Percentiles rank a stretch among this genome's conserved stretches.
Conservation (phyloP, 2,113 vertebrate species). For the Ceuthmochares aereus region DNA sequence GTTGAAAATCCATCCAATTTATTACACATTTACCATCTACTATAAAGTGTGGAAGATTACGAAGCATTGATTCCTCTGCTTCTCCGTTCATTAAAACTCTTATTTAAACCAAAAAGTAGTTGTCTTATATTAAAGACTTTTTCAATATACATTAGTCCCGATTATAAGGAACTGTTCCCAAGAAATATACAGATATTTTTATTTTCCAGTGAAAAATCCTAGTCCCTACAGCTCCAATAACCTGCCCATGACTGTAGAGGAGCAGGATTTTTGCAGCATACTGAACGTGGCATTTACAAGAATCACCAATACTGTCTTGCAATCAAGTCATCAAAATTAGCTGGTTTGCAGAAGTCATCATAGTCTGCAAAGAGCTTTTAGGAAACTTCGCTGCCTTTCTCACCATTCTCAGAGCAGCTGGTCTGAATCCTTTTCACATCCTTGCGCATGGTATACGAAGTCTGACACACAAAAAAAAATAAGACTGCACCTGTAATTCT, state of each 20-base stretch:
- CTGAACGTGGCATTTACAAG: not conserved
- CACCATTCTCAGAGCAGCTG: not conserved
- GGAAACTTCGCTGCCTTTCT: not conserved
- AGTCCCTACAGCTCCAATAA: not conserved
- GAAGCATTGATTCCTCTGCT: not conserved
- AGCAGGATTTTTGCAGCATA: not conserved
- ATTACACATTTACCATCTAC: not conserved
- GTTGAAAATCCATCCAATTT: constrained; percentile 5
- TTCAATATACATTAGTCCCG: not conserved
- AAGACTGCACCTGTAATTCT: too few species aligned
- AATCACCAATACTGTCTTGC: not conserved
- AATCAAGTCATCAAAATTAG: not conserved
- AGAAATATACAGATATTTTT: not conserved
- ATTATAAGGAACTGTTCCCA: not conserved
- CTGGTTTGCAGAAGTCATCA: not conserved
- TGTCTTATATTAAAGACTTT: not conserved
- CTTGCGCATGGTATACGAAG: not conserved
- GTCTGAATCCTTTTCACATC: not conserved
- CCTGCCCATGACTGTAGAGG: not conserved
- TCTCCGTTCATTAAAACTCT: not conserved
- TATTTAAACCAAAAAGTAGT: not conserved
- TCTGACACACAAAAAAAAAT: too few species aligned
- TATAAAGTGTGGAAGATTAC: not conserved
- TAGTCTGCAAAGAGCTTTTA: not conserved
- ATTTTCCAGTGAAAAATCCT: not conserved